Percentiles rank a stretch among this genome's conserved stretches.
Evolutionary conservation across 2,888 invertebrate genomes (phyloP).

Genomic region (Drosophila quinaria): DNA sequence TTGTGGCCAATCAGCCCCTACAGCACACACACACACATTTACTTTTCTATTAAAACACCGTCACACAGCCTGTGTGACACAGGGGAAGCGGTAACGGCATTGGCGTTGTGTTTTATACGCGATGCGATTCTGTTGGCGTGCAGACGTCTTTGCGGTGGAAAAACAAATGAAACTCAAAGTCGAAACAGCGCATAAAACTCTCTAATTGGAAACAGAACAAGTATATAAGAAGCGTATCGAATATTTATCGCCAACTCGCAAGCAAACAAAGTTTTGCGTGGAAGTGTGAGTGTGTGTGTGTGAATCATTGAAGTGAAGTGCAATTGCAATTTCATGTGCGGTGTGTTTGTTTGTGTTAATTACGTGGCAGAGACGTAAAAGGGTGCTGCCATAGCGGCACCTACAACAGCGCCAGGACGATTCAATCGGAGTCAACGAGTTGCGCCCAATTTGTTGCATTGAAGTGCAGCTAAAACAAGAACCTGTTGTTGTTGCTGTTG

Average conservation of each 20-base stretch:
- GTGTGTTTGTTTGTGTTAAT: slow-evolving; percentile 36
- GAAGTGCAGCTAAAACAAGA: slow-evolving; percentile 39
- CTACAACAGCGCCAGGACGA: slow-evolving; percentile 29
- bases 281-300: slow-evolving; percentile 5
- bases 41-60: slow-evolving; percentile 6
- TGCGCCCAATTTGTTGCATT: slow-evolving; percentile 51
- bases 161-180: slow-evolving; percentile 23
- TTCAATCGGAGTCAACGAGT: slow-evolving; percentile 41
- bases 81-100: slow-evolving; percentile 51
- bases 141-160: slow-evolving; percentile 59
- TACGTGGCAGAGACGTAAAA: slow-evolving; percentile 32
- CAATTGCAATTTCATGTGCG: slow-evolving; percentile 45
- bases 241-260: slow-evolving; percentile 26
- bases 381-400: slow-evolving; percentile 27
- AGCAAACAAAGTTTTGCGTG: slow-evolving; percentile 11
- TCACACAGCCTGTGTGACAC: too few species aligned
- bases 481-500: slow-evolving; percentile 75
- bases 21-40: slow-evolving; percentile 17
- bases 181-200: slow-evolving; percentile 41
- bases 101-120: slow-evolving; percentile 58
- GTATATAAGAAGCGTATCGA: slow-evolving; percentile 22
- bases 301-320: slow-evolving; percentile 37
- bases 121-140: slow-evolving; percentile 64
- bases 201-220: slow-evolving; percentile 41
- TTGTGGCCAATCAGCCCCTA: too few species aligned